Percentiles rank a stretch among this genome's conserved stretches.
Conservation (phyloP, 2,113 vertebrate species). For the Corythaixoides concolor region DNA sequence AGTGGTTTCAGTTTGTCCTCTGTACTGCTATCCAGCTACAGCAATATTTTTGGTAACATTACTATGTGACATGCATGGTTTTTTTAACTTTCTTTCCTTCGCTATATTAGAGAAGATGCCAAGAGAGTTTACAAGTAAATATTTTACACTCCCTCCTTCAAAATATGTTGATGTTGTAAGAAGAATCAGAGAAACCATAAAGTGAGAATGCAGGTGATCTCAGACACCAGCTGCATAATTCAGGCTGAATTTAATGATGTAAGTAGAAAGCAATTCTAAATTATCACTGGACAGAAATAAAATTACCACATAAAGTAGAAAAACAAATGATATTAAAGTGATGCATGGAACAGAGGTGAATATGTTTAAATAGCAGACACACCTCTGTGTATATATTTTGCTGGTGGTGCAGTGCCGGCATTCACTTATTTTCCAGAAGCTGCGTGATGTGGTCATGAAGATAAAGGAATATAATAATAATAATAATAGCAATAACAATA, state of each 20-base stretch:
- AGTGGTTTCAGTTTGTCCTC: neutral
- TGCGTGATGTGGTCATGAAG: neutral
- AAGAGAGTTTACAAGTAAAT: neutral
- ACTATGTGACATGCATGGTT: neutral
- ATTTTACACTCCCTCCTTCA: neutral
- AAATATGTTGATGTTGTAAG: neutral
- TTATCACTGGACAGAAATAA: neutral
- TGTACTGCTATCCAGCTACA: neutral
- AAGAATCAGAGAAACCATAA: neutral
- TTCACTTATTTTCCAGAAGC: neutral
- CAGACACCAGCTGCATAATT: neutral
- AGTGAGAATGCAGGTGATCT: neutral
- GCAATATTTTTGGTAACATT: neutral
- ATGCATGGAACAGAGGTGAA: neutral
- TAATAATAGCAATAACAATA: neutral
- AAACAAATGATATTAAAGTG: neutral
- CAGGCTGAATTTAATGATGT: neutral
- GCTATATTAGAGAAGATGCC: neutral
- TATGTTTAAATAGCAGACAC: neutral
- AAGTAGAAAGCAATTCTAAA: neutral
- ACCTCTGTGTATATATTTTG: neutral
- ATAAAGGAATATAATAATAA: slow-evolving; percentile 1
- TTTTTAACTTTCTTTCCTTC: neutral
- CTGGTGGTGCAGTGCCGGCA: neutral
- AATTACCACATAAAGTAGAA: neutral